A percentile compares a stretch with the other conserved stretches of the same genome.
Evolutionary conservation across 2,888 invertebrate genomes (phyloP).

Genomic region (Nymphalis c-album): DNA sequence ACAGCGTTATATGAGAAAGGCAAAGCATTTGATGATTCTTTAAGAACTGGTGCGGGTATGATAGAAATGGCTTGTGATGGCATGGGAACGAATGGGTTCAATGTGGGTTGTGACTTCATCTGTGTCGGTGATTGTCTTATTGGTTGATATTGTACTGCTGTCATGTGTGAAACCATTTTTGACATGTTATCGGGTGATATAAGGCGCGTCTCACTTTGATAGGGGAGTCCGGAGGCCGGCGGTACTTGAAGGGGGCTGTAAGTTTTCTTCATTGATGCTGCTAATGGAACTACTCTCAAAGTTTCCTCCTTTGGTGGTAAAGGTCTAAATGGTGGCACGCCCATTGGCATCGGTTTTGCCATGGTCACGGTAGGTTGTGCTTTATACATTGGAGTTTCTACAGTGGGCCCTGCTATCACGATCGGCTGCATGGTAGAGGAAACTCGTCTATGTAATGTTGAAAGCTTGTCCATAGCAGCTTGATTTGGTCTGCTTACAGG

Average conservation of each 20-base stretch:
- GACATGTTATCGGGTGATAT: constrained; percentile 68
- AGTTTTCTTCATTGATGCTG: constrained; percentile 59
- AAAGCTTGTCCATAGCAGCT: constrained; percentile 68
- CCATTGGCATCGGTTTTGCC: constrained; percentile 80
- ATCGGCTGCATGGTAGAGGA: constrained; percentile 67
- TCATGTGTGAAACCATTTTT: constrained; percentile 76
- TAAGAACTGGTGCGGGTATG: constrained; percentile 66
- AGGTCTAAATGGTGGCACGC: constrained; percentile 90
- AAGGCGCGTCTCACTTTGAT: constrained; percentile 73
- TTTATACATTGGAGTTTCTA: constrained; percentile 51
- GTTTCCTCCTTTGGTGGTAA: constrained; percentile 84
- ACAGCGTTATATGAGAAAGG: constrained; percentile 48
- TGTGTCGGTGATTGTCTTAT: constrained; percentile 66
- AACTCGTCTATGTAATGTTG: constrained; percentile 58
- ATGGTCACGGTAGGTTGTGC: constrained; percentile 63
- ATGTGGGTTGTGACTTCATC: constrained; percentile 68
- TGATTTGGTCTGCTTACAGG: constrained; percentile 61
- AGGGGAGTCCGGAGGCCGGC: constrained; percentile 64
- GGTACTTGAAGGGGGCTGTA: constrained; percentile 67
- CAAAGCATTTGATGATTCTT: constrained; percentile 54
- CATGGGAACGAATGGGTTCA: constrained; percentile 79
- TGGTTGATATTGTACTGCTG: constrained; percentile 63
- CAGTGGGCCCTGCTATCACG: constrained; percentile 58
- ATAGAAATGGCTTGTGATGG: constrained; percentile 65
- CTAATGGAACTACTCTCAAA: constrained; percentile 76